Base-by-base conservation (phyloP, 37 sponge, comb jelly and placozoan species). In the Mnemiopsis leidyi region DNA sequence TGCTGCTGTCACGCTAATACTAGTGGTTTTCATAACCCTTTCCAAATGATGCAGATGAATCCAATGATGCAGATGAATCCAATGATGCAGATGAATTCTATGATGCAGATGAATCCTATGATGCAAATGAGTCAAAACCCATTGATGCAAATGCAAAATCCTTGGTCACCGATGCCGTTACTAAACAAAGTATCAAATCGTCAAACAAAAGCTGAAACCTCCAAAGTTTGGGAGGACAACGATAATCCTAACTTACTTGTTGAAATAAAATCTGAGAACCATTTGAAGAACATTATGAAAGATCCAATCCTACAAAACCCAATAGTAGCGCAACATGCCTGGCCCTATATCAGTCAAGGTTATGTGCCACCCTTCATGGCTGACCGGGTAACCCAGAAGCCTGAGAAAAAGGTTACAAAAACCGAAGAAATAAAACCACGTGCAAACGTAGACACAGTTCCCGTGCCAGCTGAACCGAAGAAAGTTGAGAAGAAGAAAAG, bases 311-410 rank as follows among this genome's bases (percentile, higher is more conserved):
- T 71, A 29, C 75, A 71, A 28, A 71, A 71, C 75, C 75, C 75
- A 5, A 71, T 71, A 3, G 20, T 71, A 3, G 75, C 75, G 3
- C 75, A 71, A 71, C 75, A 71, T 3, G 75, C 75, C 5, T 71
- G 75, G 75, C 75, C 75, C n/a, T 71, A 71, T 25, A 71, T 71
- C n/a, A 71, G 75, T 18, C 25, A 71, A 71, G 75, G 75, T 7
- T 71, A 23, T 25, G 30, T 71, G 3, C 75, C 75, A 23, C 75
- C 75, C 30, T 71, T 71, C n/a, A n/a, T 71, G 30, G 75, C 75
- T 5, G 75, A 18, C 3, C 7, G n/a, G 3, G 5, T 25, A 23
- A 7, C 7, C 75, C 21, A 5, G 3, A 13, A n/a, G 25, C 7
- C 7, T 5, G 3, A n/a, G 75, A 28, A 29, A 71, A 28, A 29